These are phyloP conservation scores for Acrocera orbiculus DNA, from an alignment of 2,888 invertebrate genomes.

Conservation along the genomic window DNA sequence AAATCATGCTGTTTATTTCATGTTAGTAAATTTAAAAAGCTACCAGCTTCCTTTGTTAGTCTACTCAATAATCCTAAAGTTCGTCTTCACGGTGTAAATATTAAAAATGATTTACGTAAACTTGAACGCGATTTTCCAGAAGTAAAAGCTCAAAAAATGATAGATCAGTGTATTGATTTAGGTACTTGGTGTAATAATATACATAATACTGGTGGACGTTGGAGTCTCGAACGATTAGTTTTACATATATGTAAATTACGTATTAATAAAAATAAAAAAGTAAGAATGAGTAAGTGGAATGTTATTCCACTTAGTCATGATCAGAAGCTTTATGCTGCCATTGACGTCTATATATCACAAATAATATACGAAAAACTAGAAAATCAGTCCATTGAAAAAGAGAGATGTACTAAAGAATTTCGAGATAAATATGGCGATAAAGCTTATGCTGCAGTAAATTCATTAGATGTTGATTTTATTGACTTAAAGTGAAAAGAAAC, in stretches of 20 bases:
- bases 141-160: conserved; percentile 34
- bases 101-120: conserved; percentile 45
- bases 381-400: conserved; percentile 18
- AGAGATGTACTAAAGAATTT: conserved; percentile 19
- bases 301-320: conserved; percentile 35
- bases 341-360: conserved; percentile 40
- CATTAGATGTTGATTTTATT: conserved; percentile 16
- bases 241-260: conserved; percentile 35
- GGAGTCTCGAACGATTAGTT: conserved; percentile 43
- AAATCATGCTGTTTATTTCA: conserved; percentile 39
- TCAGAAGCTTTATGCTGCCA: conserved; percentile 43
- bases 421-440: conserved; percentile 21
- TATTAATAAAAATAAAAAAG: conserved; percentile 37
- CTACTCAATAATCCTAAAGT: conserved; percentile 40
- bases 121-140: conserved; percentile 41
- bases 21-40: conserved; percentile 34
- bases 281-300: conserved; percentile 44
- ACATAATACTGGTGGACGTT: conserved; percentile 34
- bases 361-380: conserved; percentile 25
- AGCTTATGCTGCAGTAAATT: conserved; percentile 23
- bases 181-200: conserved; percentile 38
- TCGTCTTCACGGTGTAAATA: conserved; percentile 41
- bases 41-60: conserved; percentile 37
- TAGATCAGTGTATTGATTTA: conserved; percentile 41
- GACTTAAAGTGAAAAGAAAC: too few species aligned